Conservation (phyloP, 2,113 vertebrate genomes). For the Bubo bubo region DNA sequence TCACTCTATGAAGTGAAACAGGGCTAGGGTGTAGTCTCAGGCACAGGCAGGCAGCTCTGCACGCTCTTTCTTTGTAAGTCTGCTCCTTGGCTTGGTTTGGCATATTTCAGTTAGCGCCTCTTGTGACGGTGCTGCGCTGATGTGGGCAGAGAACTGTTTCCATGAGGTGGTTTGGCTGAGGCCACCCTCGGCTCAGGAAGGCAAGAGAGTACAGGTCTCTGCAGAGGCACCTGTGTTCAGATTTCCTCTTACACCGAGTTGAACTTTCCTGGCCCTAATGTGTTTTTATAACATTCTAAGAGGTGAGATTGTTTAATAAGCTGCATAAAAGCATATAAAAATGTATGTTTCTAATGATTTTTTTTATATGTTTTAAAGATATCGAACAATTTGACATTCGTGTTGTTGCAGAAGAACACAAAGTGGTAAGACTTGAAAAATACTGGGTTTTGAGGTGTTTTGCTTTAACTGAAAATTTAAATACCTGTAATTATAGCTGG, state of each 20-base stretch:
- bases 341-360: background rate
- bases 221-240: background rate
- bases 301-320: background rate
- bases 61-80: accelerated
- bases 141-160: background rate
- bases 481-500: background rate
- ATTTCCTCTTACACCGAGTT: background rate
- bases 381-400: conserved; percentile 86
- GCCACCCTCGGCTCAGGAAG: background rate
- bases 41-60: background rate
- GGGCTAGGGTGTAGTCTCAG: background rate
- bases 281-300: background rate
- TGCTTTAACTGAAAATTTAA: background rate
- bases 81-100: background rate
- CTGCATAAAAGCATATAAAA: background rate
- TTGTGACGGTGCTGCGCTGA: accelerated
- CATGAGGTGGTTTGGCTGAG: accelerated
- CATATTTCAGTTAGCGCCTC: background rate
- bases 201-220: background rate
- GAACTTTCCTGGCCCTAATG: background rate
- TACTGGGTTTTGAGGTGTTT: background rate
- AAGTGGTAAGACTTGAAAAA: conserved; percentile 83
- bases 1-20: background rate
- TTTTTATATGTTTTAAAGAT: conserved; percentile 76
- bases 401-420: conserved; percentile 80